Evolutionary conservation across 2,113 vertebrate species (phyloP), one percentile per base, ranked within the genome.

Genomic region (Tupaia chinensis): DNA sequence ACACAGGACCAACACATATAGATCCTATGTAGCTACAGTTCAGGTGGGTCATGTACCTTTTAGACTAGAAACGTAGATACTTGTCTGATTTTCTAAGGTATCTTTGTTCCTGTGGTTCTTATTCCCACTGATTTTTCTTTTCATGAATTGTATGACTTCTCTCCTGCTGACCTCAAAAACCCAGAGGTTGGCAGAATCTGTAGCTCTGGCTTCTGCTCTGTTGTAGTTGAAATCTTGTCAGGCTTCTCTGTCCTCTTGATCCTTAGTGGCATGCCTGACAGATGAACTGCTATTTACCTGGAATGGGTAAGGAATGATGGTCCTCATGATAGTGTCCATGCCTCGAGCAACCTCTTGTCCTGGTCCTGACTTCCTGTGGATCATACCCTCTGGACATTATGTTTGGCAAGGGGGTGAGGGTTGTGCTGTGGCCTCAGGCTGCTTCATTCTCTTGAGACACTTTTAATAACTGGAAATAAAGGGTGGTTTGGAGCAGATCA

Each of bases 391-490:
- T 20, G 81, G n/a, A n/a, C 61, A 54, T 65, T 53, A 60, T 79
- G 11, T 88, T 95, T 89, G 61, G 20, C 87, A 63, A 61, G 54
- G 29, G 44, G 63, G 54, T 53, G 53, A 19, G 19, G 23, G n/a
- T 22, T 76, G 29, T 20, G 16, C 68, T 63, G 17, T 86, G 87
- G 84, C 69, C 29, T 56, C 66, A 22, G 5, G 9, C 27, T n/a
- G 74, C 11, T 91, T 66, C 53, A 4, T 82, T 74, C 69, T 91
- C 93, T 89, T 84, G 72, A 85, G 86, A 87, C 82, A 77, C 86
- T 95, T 27, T 79, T 81, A 94, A 27, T 89, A 88, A 78, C 20
- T 32, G 61, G 78, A 86, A 77, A 77, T 19, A 19, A 70, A 54
- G 73, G 29, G 7, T 54, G 25, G 56, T 54, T 22, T 56, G 72